phyloP scores from a whole-genome alignment of 2,888 invertebrate genomes.

The Anarsia innoxiella region DNA sequence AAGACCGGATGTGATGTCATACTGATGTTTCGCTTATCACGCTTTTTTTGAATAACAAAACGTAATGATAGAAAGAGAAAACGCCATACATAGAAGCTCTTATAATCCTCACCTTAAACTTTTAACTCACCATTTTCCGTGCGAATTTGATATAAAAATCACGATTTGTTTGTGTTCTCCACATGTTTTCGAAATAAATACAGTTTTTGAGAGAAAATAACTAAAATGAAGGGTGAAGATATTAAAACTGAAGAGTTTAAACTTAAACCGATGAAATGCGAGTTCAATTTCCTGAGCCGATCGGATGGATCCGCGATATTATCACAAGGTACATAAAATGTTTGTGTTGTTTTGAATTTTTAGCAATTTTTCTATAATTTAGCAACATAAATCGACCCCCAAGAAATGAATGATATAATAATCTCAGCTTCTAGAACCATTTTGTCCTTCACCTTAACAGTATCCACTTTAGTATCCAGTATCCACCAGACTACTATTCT shows the following conservation, averaged over 20 bases:
- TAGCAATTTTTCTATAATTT: too few species aligned
- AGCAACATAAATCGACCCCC: too few species aligned
- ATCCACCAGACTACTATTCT: too few species aligned
- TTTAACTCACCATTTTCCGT: neutral
- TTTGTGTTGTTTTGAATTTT: too few species aligned
- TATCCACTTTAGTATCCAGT: too few species aligned
- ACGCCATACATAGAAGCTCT: neutral
- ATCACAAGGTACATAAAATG: constrained; percentile 89
- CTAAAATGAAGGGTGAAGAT: constrained; percentile 36
- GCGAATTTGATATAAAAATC: too few species aligned
- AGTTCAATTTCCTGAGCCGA: constrained; percentile 81
- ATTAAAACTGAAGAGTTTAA: constrained; percentile 43
- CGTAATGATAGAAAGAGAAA: neutral
- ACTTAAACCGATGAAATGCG: constrained; percentile 76
- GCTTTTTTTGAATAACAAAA: neutral
- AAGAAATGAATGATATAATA: too few species aligned
- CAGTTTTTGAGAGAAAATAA: neutral
- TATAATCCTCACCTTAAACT: too few species aligned
- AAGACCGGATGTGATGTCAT: constrained; percentile 5
- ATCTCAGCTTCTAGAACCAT: too few species aligned
- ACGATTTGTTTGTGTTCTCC: neutral
- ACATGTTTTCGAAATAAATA: neutral
- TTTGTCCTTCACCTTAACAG: too few species aligned
- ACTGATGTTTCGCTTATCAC: neutral
- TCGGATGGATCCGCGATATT: constrained; percentile 87